Evolutionary conservation across 2,888 invertebrate genomes (phyloP).

Genomic region (Tipula vernalis): DNA sequence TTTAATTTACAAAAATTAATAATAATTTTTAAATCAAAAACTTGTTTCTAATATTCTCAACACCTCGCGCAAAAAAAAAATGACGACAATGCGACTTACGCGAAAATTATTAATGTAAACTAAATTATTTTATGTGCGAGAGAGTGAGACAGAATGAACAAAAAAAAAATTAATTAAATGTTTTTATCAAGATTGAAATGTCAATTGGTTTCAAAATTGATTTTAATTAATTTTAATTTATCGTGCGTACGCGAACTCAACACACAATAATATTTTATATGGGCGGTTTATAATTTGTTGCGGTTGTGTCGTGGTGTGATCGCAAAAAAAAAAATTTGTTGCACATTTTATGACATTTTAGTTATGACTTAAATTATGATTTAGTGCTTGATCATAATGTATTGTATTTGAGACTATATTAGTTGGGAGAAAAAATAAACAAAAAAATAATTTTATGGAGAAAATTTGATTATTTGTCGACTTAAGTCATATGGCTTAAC

Average conservation of each 20-base stretch:
- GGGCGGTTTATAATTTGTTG: neutral
- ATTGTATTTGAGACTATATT: too few relatives aligned
- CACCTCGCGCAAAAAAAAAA: neutral
- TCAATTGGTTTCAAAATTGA: neutral
- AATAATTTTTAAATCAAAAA: neutral
- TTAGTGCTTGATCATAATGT: too few relatives aligned
- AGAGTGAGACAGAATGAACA: too few relatives aligned
- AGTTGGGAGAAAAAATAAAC: too few relatives aligned
- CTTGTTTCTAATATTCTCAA: neutral
- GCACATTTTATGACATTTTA: too few relatives aligned
- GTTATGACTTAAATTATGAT: too few relatives aligned
- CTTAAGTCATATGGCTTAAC: too few relatives aligned
- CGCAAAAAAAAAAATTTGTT: too few relatives aligned
- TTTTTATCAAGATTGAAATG: neutral
- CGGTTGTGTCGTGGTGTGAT: too few relatives aligned
- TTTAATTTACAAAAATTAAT: neutral
- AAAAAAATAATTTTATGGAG: too few relatives aligned
- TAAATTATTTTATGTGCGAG: neutral
- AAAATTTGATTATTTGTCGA: too few relatives aligned
- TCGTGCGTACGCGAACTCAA: neutral
- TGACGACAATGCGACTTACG: neutral
- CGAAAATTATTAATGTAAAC: neutral
- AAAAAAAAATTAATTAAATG: neutral
- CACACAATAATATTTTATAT: neutral
- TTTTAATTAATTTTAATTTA: neutral